These are phyloP conservation scores for Thymelicus acteon DNA, from an alignment of 2,888 invertebrate genomes.

Conservation along the genomic window DNA sequence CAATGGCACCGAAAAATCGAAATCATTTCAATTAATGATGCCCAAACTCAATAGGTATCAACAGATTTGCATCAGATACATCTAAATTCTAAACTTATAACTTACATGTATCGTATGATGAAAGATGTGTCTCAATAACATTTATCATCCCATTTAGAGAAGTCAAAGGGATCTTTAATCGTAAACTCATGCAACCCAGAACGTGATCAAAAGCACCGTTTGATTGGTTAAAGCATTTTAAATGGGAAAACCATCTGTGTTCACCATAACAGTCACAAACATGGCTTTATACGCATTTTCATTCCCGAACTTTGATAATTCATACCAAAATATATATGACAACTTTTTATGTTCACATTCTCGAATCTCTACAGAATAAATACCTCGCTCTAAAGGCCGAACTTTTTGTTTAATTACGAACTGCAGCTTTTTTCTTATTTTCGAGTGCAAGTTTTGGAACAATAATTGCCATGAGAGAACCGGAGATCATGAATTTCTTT, in stretches of 20 bases:
- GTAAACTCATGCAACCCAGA: not conserved
- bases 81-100: too few species aligned
- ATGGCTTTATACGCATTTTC: too few species aligned
- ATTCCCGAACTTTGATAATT: not conserved
- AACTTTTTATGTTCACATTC: not conserved
- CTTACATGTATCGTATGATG: too few species aligned
- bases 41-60: too few species aligned
- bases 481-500: slow-evolving; percentile 43
- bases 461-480: slow-evolving; percentile 47
- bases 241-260: not conserved
- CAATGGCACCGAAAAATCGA: too few species aligned
- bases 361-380: not conserved
- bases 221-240: not conserved
- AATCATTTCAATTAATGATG: too few species aligned
- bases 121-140: too few species aligned
- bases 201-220: not conserved
- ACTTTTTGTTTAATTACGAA: slow-evolving; percentile 20
- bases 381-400: slow-evolving; percentile 2
- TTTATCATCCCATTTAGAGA: too few species aligned
- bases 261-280: not conserved
- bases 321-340: not conserved
- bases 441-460: slow-evolving; percentile 44
- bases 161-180: too few species aligned
- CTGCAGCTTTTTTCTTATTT: slow-evolving; percentile 41
- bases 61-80: too few species aligned